Base-by-base conservation (phyloP, 2,888 invertebrate genomes). In the Anoplius nigerrimus region DNA sequence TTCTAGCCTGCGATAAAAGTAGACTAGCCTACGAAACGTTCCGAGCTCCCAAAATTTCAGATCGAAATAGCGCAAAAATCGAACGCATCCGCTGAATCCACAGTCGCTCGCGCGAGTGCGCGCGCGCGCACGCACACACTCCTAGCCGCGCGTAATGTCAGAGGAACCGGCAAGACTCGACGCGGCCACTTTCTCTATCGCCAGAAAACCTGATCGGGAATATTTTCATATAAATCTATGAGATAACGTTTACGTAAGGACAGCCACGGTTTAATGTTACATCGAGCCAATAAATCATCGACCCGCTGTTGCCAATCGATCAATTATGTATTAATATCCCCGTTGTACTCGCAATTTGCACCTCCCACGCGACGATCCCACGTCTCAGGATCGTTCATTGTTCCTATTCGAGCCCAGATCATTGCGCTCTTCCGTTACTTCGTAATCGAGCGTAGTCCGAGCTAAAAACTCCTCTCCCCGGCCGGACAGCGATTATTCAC, bases 191-290 rank as follows among this genome's bases (percentile, higher is more conserved):
- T 59, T 62, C 53, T 53, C 56, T 46, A 62, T 53, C 61, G 56
- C 43, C 62, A 22, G 48, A 57, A 62, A 61, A 69, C 55, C 51
- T 59, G 59, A 48, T 66, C 52, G 42, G 24, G 43, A 15, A 58
- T 66, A 65, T 34, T 58, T 59, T 66, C 42, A 58, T 57, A 69
- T 22, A 46, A 15, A 20, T n/a, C 16, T 18, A 16, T 46, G 48
- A 51, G 63, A 34, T 22, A 52, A 51, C 42, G 48, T n/a, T 57
- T 63, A 27, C 51, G 34, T 52, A 51, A 42, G 51, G 13, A 27
- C 18, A 16, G 15, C 21, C 27, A 16, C 61, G n/a, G 34, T 34
- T 34, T 34, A 34, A 34, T 34, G 34, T 34, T 34, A 34, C 34
- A 34, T 13, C 34, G 24, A 21, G 20, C 6, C 55, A 15, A 18